phyloP scores from a whole-genome alignment of 2,888 invertebrate species.

The Thereva unica region DNA sequence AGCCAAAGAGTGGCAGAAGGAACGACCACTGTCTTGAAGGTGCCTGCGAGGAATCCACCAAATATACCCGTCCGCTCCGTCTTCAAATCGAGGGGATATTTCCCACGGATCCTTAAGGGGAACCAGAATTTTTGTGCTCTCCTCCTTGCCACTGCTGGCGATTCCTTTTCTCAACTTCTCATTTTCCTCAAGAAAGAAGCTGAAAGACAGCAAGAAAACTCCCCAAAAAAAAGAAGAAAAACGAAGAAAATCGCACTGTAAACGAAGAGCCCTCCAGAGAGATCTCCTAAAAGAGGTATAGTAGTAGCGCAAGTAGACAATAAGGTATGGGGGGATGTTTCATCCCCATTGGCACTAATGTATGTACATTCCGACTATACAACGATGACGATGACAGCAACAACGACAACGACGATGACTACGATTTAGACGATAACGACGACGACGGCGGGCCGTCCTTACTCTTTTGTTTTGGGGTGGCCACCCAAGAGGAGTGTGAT shows the following conservation, averaged over 20 bases:
- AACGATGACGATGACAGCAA: conserved; percentile 38
- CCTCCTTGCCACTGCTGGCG: background rate
- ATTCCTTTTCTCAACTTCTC: conserved; percentile 11
- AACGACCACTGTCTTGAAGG: too few relatives aligned
- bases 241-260: conserved; percentile 1
- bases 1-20: too few relatives aligned
- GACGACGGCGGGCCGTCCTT: conserved; percentile 44
- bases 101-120: too few relatives aligned
- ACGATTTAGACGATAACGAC: conserved; percentile 37
- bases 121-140: conserved; percentile 3
- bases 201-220: conserved; percentile 18
- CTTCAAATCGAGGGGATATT: too few relatives aligned
- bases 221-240: conserved; percentile 21
- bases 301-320: conserved; percentile 16
- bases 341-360: conserved; percentile 26
- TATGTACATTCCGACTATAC: conserved; percentile 33
- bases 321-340: conserved; percentile 14
- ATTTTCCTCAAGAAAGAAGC: conserved; percentile 17
- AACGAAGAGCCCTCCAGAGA: conserved; percentile 32
- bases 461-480: conserved; percentile 37
- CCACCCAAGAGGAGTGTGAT: conserved; percentile 30
- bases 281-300: conserved; percentile 16
- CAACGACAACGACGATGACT: conserved; percentile 36
- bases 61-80: too few relatives aligned
- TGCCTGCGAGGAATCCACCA: too few relatives aligned